Base-by-base conservation (phyloP, 2,113 vertebrate genomes). In the Lasiurus cinereus region DNA sequence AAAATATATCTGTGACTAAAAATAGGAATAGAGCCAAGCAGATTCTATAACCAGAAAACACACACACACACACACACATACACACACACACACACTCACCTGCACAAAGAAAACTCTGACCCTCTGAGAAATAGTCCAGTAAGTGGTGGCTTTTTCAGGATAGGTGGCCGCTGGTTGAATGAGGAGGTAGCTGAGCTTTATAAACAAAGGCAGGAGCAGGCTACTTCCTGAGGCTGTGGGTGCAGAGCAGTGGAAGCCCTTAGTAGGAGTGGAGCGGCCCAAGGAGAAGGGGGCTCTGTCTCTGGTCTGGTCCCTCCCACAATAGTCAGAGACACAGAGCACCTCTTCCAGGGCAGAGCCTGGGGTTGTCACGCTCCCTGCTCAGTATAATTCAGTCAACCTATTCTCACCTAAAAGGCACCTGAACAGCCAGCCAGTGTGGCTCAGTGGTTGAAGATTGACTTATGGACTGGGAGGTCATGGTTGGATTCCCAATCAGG, bases 201-300 rank as follows among this genome's bases (percentile, higher is more conserved):
- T 50, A 29, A 43, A 33, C 33, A 78, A 72, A 77, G 27, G 6
- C 5, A 22, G 13, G 29, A 56, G 31, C 21, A n/a, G 82, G 62
- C 8, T 48, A 13, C 21, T 8, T 29, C 36, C 56, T 22, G 59
- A 67, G 90, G 18, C 48, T 19, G 8, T 16, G 43, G 54, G 54
- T 56, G 66, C 52, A 74, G 33, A 31, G 1, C 6, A 31, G 9
- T 27, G 31, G 27, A 27, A 50, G 21, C 0, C 56, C 29, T 39
- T 13, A 0, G 13, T 24, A 8, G 24, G 62, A 56, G 1, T 29
- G 7, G 0, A 27, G 13, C 0, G 46, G 15, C 43, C 18, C 8
- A 5, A 59, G 10, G 33, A 46, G 8, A 3, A 56, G 9, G 14
- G 18, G 74, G 36, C 18, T 48, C 36, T 46, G 19, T 88, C 64